Base-by-base conservation (phyloP, 2,888 invertebrate species). In the Cataglyphis altisquamis region DNA sequence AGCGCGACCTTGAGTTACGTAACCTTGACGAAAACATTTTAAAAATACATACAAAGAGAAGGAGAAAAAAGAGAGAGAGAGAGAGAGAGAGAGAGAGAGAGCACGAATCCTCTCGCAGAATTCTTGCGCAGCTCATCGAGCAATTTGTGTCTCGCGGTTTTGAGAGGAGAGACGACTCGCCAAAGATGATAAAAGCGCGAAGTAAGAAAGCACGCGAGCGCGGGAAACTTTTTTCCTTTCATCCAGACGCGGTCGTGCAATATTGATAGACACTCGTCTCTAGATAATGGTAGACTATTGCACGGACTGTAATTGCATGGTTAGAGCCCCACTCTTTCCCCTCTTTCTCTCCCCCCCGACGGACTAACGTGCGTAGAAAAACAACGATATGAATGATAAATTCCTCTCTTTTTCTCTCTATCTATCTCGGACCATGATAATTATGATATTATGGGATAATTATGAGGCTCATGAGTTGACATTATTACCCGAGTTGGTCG, bases 251-350 rank as follows among this genome's bases (percentile, higher is more conserved):
- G 45, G 48, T 41, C 70, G 70, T 75, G 55, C 77, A 83, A 78
- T 87, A 85, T 89, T 87, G 89, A 89, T 85, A 80, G 48, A 63
- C 64, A 60, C 60, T 63, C 62, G 80, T 64, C 80, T 83, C 80
- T 64, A 83, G 78, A 67, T 84, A 88, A 89, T 83, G 75, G 70
- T 66, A 64, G 77, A 36, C 55, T 64, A 32, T 62, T 67, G 82
- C 57, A 68, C 68, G 32, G 48, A 68, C 84, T 90, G 86, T 90
- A 90, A 91, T 91, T 91, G 88, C 82, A 86, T 82, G 82, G 75
- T 80, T 82, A 82, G 82, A 84, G 63, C 83, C 77, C 52, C 32
- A 70, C 41, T 55, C 25, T n/a, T 21, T 6, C 18, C 29, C 41
- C 25, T 67, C 55, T 25, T 3, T 12, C 12, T 25, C 55, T 5